Conservation (phyloP, 2,113 vertebrate genomes). For the Neodon shergylaensis region DNA sequence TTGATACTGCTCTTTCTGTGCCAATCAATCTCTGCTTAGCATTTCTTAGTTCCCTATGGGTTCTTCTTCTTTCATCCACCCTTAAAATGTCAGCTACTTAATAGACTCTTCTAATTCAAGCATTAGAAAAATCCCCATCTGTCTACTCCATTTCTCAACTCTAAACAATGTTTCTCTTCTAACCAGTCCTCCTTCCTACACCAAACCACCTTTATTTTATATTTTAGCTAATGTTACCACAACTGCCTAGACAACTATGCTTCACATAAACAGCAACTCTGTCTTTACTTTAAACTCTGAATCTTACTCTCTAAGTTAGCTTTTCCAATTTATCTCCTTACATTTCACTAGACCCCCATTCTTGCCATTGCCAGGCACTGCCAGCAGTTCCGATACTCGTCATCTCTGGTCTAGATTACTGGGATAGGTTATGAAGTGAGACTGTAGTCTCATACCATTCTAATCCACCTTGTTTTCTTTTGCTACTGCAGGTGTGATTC, state of each 20-base stretch:
- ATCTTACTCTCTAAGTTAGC: neutral
- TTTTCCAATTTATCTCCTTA: slow-evolving; percentile 8
- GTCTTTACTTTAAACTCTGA: neutral
- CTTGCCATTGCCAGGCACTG: neutral
- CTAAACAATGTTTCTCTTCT: neutral
- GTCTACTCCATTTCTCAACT: neutral
- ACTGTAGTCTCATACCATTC: neutral
- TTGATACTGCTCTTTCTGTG: neutral
- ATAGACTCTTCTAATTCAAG: slow-evolving; percentile 9
- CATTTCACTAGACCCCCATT: neutral
- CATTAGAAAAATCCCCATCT: slow-evolving; percentile 2
- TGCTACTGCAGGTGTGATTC: slow-evolving; percentile 5
- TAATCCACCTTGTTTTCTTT: neutral
- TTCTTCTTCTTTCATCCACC: neutral
- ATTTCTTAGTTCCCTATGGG: neutral
- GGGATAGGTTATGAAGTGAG: neutral
- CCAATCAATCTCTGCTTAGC: neutral
- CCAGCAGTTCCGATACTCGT: neutral
- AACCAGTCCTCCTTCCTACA: neutral
- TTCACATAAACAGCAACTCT: neutral
- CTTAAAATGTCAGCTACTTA: slow-evolving; percentile 16
- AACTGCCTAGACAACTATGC: neutral
- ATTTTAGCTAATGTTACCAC: slow-evolving; percentile 13
- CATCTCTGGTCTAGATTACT: slow-evolving; percentile 14
- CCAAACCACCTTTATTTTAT: neutral